A percentile compares a stretch with the other conserved stretches of the same genome.
phyloP scores from a whole-genome alignment of 1,140 invertebrate genomes.

The Heliothis virescens region DNA sequence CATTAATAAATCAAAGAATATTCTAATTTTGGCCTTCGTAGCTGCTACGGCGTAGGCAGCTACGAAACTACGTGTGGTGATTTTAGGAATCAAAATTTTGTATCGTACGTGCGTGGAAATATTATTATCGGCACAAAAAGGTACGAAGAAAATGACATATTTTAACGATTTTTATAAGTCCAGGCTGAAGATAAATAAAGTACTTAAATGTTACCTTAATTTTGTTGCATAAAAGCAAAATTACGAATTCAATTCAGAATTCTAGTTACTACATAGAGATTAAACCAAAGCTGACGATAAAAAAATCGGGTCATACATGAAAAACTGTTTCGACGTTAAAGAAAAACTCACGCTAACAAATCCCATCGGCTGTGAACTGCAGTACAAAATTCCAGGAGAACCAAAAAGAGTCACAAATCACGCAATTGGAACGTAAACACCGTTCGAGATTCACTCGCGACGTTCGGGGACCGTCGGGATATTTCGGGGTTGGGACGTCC shows the following conservation, averaged over 20 bases:
- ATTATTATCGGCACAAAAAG: no score
- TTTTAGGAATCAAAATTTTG: no score
- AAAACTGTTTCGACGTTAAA: conserved; percentile 15
- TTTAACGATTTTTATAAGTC: no score
- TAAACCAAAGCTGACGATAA: not conserved
- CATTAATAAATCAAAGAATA: not conserved
- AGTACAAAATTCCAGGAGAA: conserved; percentile 49
- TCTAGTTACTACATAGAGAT: not conserved
- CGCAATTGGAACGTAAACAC: conserved; percentile 62
- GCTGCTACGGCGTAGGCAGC: conserved; percentile 41
- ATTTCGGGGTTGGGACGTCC: conserved; percentile 43
- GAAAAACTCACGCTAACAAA: conserved; percentile 61
- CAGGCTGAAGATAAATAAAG: no score
- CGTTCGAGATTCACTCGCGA: conserved; percentile 55
- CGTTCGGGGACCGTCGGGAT: conserved; percentile 24
- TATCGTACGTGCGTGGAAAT: no score
- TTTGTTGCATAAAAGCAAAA: not conserved
- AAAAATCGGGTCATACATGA: not conserved
- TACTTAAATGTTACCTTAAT: no score
- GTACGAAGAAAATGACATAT: no score
- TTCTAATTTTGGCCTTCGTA: conserved; percentile 11
- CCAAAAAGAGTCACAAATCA: conserved; percentile 60
- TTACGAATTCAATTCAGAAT: not conserved
- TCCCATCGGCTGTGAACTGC: conserved; percentile 55
- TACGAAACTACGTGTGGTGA: not conserved